Evolutionary conservation across 2,797 vertebrate genomes (phyloP), one percentile per base, ranked within the genome.

Genomic region (Coendou prehensilis): DNA sequence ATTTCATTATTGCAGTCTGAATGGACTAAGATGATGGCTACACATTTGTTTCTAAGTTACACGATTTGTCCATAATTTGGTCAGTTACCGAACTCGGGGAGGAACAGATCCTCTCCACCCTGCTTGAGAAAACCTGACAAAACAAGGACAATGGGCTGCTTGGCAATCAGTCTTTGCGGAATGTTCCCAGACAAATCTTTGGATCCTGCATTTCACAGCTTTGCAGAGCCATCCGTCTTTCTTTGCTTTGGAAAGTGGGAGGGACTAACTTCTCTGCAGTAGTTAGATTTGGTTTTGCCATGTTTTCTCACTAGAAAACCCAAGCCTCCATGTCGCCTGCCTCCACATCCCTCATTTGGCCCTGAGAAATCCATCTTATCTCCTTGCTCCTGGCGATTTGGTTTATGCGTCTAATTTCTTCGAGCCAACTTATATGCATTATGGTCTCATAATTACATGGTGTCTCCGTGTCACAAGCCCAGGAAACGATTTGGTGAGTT

Each of bases 331-430:
- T 30, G 63, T 52, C 37, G 37, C 86, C 54, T 78, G 18, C 80
- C 28, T 61, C 50, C 87, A 78, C 37, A 37, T 50, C 50, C 41
- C 57, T 63, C 41, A 41, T 37, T 91, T 87, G 71, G 64, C 81
- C 94, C 52, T 73, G 59, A 61, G 28, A 45, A 71, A 79, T 69
- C 41, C n/a, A 28, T 59, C 71, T 97, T 91, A 96, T 90, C 81
- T 95, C 80, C 63, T 56, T 90, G 78, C 94, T 97, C 41, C 93
- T 54, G 83, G 87, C 84, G 57, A 56, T 73, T 14, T 30, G 30
- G 37, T 64, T 30, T 91, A 50, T 33, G 45, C 23, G 41, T 84
- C 67, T 97, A 80, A 94, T 92, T 94, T 82, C 82, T 95, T 94
- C 78, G 54, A 92, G 89, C 73, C 89, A 85, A 83, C 41, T 54